Evolutionary conservation across 2,113 vertebrate genomes (phyloP).

Genomic region (Xenopus laevis): DNA sequence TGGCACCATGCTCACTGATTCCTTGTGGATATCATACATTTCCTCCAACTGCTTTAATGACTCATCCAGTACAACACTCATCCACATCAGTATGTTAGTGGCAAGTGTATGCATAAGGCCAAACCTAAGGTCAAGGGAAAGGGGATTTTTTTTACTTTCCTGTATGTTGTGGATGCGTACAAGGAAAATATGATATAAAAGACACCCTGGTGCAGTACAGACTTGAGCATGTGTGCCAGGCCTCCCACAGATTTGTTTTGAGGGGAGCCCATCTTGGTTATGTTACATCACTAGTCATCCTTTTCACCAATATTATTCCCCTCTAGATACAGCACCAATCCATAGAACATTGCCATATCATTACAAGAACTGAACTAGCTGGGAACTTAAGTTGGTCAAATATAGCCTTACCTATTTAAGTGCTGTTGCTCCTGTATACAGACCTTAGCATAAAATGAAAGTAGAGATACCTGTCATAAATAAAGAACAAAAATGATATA

Average conservation of each 20-base stretch:
- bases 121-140: slow-evolving; percentile 30
- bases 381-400: neutral
- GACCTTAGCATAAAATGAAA: slow-evolving; percentile 48
- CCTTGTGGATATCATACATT: slow-evolving; percentile 38
- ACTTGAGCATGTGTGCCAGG: too few species aligned
- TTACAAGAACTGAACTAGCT: too few species aligned
- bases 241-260: too few species aligned
- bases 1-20: slow-evolving; percentile 26
- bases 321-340: too few species aligned
- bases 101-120: slow-evolving; percentile 50
- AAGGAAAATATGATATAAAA: too few species aligned
- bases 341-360: too few species aligned
- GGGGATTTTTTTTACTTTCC: neutral
- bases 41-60: slow-evolving; percentile 49
- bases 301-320: too few species aligned
- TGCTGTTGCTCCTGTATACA: slow-evolving; percentile 47
- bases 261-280: too few species aligned
- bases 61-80: slow-evolving; percentile 49
- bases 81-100: slow-evolving; percentile 48
- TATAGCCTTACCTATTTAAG: slow-evolving; percentile 43
- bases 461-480: slow-evolving; percentile 45
- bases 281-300: too few species aligned
- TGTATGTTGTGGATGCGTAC: too few species aligned
- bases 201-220: too few species aligned
- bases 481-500: slow-evolving; percentile 9